Evolutionary conservation across 2,888 invertebrate genomes (phyloP).

Genomic region (Megastigmus dorsalis): DNA sequence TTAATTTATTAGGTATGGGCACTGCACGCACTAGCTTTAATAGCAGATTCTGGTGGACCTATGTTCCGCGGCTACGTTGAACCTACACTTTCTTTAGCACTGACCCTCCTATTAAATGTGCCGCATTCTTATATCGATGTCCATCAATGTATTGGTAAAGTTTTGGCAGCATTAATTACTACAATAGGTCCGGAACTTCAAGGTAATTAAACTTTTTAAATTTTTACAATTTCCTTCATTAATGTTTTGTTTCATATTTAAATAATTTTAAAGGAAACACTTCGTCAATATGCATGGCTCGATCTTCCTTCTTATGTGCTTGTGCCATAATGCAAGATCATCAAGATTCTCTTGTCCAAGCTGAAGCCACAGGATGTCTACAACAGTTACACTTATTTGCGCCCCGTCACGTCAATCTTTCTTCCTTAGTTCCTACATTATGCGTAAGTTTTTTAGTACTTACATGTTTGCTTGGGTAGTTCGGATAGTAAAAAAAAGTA

Average conservation of each 20-base stretch:
- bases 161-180: slow-evolving; percentile 95
- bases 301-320: slow-evolving; percentile 92
- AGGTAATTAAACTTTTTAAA: slow-evolving; percentile 74
- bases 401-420: slow-evolving; percentile 94
- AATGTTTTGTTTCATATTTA: neutral
- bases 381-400: slow-evolving; percentile 99
- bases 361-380: slow-evolving; percentile 96
- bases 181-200: slow-evolving; percentile 98
- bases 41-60: slow-evolving; percentile 98
- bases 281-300: slow-evolving; percentile 83
- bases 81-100: slow-evolving; percentile 90
- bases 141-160: slow-evolving; percentile 94
- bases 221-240: neutral
- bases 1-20: slow-evolving; percentile 87
- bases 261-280: slow-evolving; percentile 78
- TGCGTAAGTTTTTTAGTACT: too few species aligned
- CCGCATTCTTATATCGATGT: slow-evolving; percentile 93
- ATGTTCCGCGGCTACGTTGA: slow-evolving; percentile 99
- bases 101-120: slow-evolving; percentile 92
- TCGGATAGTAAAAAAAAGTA: neutral
- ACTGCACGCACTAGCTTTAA: slow-evolving; percentile 93
- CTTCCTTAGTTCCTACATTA: slow-evolving; percentile 92
- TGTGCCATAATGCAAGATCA: slow-evolving; percentile 95
- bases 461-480: slow-evolving; percentile 4
- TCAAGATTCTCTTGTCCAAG: slow-evolving; percentile 92